These are phyloP conservation scores for Synanceia verrucosa DNA, from an alignment of 2,797 vertebrate genomes.

Conservation along the genomic window DNA sequence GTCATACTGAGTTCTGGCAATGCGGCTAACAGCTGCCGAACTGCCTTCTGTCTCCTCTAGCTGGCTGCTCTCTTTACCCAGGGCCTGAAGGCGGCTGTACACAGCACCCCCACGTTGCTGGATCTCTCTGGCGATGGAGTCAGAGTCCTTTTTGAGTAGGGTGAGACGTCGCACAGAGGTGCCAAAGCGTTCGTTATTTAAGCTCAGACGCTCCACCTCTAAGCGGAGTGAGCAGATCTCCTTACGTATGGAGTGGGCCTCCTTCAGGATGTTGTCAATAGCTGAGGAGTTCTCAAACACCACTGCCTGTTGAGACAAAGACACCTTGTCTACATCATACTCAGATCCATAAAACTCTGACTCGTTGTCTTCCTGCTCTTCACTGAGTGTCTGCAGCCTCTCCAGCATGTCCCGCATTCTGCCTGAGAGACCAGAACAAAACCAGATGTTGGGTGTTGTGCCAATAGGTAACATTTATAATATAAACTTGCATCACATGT, in stretches of 20 bases:
- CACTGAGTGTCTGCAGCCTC: slow-evolving; percentile 80
- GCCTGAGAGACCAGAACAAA: slow-evolving; percentile 58
- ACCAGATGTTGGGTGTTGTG: slow-evolving; percentile 12
- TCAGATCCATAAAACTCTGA: slow-evolving; percentile 13
- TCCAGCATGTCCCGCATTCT: slow-evolving; percentile 91
- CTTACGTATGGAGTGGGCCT: slow-evolving; percentile 82
- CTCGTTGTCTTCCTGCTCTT: slow-evolving; percentile 42
- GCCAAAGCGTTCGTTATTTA: slow-evolving; percentile 87
- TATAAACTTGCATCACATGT: background rate
- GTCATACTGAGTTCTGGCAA: slow-evolving; percentile 81
- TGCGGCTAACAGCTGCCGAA: slow-evolving; percentile 79
- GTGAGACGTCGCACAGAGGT: slow-evolving; percentile 88
- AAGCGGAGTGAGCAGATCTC: slow-evolving; percentile 82
- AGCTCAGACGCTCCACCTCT: slow-evolving; percentile 82
- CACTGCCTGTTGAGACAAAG: slow-evolving; percentile 71
- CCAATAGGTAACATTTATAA: background rate
- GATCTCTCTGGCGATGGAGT: slow-evolving; percentile 88
- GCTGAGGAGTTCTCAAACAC: slow-evolving; percentile 82
- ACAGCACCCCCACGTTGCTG: slow-evolving; percentile 82
- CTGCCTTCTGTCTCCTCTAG: slow-evolving; percentile 81
- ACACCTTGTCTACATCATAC: slow-evolving; percentile 52
- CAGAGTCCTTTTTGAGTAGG: slow-evolving; percentile 89
- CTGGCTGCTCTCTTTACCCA: slow-evolving; percentile 75
- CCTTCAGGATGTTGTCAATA: slow-evolving; percentile 81
- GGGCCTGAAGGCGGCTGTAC: slow-evolving; percentile 80